Conservation (phyloP, 2,888 invertebrate species). For the Scaptomyza parva region DNA sequence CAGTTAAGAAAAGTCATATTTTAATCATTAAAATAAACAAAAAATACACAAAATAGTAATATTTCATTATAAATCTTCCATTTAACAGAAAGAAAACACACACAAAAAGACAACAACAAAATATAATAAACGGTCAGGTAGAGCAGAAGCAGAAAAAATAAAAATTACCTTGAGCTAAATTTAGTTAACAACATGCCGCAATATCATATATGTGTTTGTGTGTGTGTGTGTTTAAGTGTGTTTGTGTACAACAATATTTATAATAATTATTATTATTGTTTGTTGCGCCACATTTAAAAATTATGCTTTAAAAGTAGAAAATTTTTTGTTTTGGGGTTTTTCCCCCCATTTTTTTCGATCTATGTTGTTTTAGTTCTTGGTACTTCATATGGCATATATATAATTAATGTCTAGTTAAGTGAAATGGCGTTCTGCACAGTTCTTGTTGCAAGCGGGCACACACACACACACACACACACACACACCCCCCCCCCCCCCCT, state of each 20-base stretch:
- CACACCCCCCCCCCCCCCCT: neutral
- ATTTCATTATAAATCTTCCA: too few species aligned
- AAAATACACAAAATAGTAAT: too few species aligned
- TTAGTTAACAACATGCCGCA: constrained; percentile 54
- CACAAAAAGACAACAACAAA: neutral
- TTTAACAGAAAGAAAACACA: neutral
- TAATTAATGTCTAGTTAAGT: constrained; percentile 78
- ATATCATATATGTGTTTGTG: constrained; percentile 23
- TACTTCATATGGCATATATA: constrained; percentile 52
- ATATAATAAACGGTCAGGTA: constrained; percentile 36
- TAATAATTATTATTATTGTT: constrained; percentile 43
- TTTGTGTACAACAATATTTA: constrained; percentile 35
- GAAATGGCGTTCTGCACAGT: constrained; percentile 66
- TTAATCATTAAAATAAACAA: too few species aligned
- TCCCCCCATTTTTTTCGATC: neutral
- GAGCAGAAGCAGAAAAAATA: constrained; percentile 20
- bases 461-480: too few species aligned
- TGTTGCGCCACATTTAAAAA: constrained; percentile 20
- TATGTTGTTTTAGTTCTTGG: constrained; percentile 6
- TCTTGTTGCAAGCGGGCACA: constrained; percentile 1
- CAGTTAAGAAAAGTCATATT: too few species aligned
- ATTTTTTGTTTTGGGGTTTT: neutral
- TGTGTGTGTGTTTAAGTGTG: constrained; percentile 12
- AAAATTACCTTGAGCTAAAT: constrained; percentile 69
- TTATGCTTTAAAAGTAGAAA: constrained; percentile 2